Conservation (phyloP, 1,140 invertebrate genomes). For the Oncopeltus fasciatus region DNA sequence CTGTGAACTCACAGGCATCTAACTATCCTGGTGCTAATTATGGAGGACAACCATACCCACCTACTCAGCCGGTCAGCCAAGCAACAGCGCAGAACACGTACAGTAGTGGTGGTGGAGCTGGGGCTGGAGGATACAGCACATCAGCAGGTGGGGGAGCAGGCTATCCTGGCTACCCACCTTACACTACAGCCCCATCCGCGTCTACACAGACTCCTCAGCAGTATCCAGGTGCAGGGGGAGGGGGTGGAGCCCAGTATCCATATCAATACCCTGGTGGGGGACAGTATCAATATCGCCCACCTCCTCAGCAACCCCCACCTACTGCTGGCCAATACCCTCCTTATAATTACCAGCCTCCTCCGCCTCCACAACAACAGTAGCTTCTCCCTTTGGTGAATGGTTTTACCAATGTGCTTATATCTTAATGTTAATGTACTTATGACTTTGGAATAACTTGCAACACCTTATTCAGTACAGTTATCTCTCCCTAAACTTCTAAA, state of each 20-base stretch:
- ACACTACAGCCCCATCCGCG: slow-evolving; percentile 15
- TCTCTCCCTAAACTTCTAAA: too few relatives aligned
- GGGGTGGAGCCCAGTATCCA: neutral
- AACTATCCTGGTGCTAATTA: slow-evolving; percentile 14
- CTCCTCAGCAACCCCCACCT: slow-evolving; percentile 1
- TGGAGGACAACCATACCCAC: slow-evolving; percentile 14
- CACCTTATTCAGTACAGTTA: too few relatives aligned
- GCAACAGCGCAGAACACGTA: slow-evolving; percentile 9
- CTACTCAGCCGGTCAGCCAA: slow-evolving; percentile 3
- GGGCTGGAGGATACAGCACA: neutral
- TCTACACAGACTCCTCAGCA: slow-evolving; percentile 17
- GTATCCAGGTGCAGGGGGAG: too few relatives aligned
- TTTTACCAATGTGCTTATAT: too few relatives aligned
- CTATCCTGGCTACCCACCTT: slow-evolving; percentile 6
- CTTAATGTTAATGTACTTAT: too few relatives aligned
- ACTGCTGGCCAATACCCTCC: slow-evolving; percentile 9
- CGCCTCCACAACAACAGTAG: slow-evolving; percentile 17
- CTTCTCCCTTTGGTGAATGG: too few relatives aligned
- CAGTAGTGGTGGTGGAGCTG: neutral
- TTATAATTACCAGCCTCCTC: slow-evolving; percentile 13
- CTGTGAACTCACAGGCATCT: slow-evolving; percentile 12
- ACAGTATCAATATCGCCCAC: slow-evolving; percentile 3
- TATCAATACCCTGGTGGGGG: slow-evolving; percentile 1
- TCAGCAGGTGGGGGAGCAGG: neutral
- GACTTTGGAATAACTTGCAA: too few relatives aligned